Evolutionary conservation across 2,888 invertebrate species (phyloP), one percentile per base, ranked within the genome.

Genomic region (Oligia strigilis): DNA sequence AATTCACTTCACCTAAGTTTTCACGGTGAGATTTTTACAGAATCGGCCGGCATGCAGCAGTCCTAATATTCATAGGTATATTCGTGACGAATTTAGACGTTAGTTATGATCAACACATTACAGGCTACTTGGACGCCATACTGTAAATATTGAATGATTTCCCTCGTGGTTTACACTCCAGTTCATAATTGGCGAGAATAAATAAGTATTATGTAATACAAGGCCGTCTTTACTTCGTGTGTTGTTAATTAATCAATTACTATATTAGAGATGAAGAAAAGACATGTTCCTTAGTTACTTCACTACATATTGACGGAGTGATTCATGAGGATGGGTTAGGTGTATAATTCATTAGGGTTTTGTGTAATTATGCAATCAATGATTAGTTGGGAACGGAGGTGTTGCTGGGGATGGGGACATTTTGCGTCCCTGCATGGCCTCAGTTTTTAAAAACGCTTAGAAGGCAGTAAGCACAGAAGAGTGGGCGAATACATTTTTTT

Each of bases 81-180:
- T 4, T 67, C 46, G 60, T 77, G 60, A 74, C 49, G 14, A 36
- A 60, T 71, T 64, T 0, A 71, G 40, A 46, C 23, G 67, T 75
- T 65, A 52, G 46, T 65, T 72, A 46, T 66, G 74, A 75, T 81
- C 73, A 78, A 74, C 78, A 75, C 36, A 78, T 76, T 75, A 71
- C 67, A 40, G 8, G 60, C 14, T 55, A 80, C 43, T 80, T 62
- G 29, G 46, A 70, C 77, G 60, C 67, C 75, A 60, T 65, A 81
- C 13, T 19, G 72, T 78, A 72, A 82, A 73, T 85, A 84, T 80
- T 82, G 75, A 77, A 80, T 82, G 77, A 87, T 83, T 87, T 85
- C 87, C 87, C 84, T 43, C 46, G 84, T 70, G 86, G 76, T 43
- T 49, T 78, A 29, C 58, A 55, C 69, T 73, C 66, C 70, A 72